Base-by-base conservation (phyloP, 2,888 invertebrate genomes). In the Darwinula stevensoni region DNA sequence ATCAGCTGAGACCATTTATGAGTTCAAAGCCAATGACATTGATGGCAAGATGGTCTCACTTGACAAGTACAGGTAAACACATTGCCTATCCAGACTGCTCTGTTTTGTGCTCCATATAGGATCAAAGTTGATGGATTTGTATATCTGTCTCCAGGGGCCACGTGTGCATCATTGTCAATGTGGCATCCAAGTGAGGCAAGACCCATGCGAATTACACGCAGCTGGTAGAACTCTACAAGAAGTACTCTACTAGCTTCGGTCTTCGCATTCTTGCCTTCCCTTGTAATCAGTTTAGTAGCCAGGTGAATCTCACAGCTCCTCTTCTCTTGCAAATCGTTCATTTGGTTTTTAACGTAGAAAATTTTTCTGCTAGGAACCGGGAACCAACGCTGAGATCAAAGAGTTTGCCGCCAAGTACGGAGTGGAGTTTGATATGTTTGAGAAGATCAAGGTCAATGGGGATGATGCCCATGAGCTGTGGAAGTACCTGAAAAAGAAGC, bases 151-250 rank as follows among this genome's bases (percentile, higher is more conserved):
- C n/a, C n/a, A 57, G 61, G 43, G 78, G 72, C 13, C 56, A 69
- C 39, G 71, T 74, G 2, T 53, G 67, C 2, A 46, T 82, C n/a
- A 64, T 82, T 34, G 75, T 78, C 2, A 82, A 82, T 45, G 76
- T 80, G 5, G 80, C 80, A 0, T 72, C 72, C 2, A 61, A 75
- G 45, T 80, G 80, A 51, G 75, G 74, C 1, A 53, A 70, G 32
- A 74, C 78, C 1, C 58, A 64, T 38, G 63, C 59, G 37, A 74
- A 76, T 52, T 80, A 80, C 51, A 60, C 62, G 37, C 66, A 78
- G 47, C 53, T 80, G 35, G 69, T 67, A 39, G 57, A 63, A 37
- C 48, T 82, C 38, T 62, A 73, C 48, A 61, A 66, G 37, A 64
- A 67, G 47, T 71, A 64, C 44, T 57, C 60, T 29, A 70, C 70